Base-by-base conservation (phyloP, 92 coral and sea anemone genomes). In the Micromussa lordhowensis region DNA sequence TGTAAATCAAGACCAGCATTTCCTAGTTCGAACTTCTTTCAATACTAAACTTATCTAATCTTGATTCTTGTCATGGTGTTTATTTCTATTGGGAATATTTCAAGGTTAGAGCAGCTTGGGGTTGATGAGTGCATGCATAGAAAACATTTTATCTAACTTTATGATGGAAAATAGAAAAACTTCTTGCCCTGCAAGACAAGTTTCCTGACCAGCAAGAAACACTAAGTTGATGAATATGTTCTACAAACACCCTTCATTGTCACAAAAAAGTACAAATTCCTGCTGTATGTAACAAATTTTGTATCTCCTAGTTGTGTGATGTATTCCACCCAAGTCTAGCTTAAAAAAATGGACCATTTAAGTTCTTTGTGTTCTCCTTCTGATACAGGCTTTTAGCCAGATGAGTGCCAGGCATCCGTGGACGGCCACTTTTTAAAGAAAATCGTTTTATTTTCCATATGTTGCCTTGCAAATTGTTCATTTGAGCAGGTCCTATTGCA, bases 121-220 rank as follows among this genome's bases (percentile, higher is more conserved):
- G 68, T 79, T 16, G 2, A 57, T 40, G 57, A 79, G 17, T 55
- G 26, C 69, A 49, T 16, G 35, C 44, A 79, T 15, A 31, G 30
- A 57, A 80, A 21, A 58, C 22, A 57, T 24, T 44, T 14, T 15
- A 12, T 31, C 30, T 51, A 4, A 16, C 17, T 34, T 29, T 73
- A 18, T 1, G 44, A 24, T 31, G 68, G 49, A 79, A 9, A 3
- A 57, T 22, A 28, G 17, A 26, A 31, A 61, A 24, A 75, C 72
- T 9, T 74, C 81, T 73, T n/a, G 88, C 22, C 88, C 88, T 15
- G 72, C 81, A 75, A 84, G 44, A 36, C 29, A 16, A 28, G 61
- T 75, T 15, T 58, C 88, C 36, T 59, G 80, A 26, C 81, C 72
- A 74, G 81, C 80, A 73, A 75, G 73, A 75, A 74, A 72, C n/a